phyloP scores from a whole-genome alignment of 2,113 vertebrate genomes.

The Etia nguti region DNA sequence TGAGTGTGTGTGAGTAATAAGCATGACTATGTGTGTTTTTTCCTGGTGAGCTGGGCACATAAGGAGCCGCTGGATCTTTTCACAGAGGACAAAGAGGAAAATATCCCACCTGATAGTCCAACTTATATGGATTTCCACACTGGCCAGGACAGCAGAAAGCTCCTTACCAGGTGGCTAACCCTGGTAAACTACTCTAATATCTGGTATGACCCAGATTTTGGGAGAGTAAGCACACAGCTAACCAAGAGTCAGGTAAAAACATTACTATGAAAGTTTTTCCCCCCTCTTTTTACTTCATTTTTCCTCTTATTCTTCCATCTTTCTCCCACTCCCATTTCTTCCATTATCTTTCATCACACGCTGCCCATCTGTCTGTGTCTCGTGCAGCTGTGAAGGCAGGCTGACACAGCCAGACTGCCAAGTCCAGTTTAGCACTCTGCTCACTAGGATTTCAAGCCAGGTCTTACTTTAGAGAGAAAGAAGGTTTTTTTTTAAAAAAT shows the following conservation, averaged over 20 bases:
- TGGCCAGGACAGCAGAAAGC: background rate
- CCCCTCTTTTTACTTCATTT: background rate
- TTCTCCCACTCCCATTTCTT: background rate
- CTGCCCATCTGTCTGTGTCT: conserved; percentile 37
- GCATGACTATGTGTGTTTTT: background rate
- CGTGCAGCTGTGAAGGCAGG: conserved; percentile 27
- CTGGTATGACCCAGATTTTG: conserved; percentile 8
- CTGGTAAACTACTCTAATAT: background rate
- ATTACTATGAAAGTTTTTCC: background rate
- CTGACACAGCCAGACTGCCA: conserved; percentile 20
- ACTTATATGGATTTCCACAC: background rate
- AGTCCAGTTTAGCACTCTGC: conserved; percentile 1
- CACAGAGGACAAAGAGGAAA: background rate
- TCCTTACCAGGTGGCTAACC: background rate
- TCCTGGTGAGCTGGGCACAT: background rate
- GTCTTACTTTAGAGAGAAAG: background rate
- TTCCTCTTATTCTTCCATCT: conserved; percentile 11
- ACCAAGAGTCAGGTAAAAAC: conserved; percentile 32
- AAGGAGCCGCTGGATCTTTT: background rate
- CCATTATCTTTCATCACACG: conserved; percentile 20
- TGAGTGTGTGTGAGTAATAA: background rate
- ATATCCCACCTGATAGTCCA: conserved; percentile 12
- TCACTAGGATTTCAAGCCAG: background rate
- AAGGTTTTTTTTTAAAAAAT: background rate
- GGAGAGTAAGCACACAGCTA: background rate